phyloP scores from a whole-genome alignment of 2,113 vertebrate genomes.

The Aramus guarauna region DNA sequence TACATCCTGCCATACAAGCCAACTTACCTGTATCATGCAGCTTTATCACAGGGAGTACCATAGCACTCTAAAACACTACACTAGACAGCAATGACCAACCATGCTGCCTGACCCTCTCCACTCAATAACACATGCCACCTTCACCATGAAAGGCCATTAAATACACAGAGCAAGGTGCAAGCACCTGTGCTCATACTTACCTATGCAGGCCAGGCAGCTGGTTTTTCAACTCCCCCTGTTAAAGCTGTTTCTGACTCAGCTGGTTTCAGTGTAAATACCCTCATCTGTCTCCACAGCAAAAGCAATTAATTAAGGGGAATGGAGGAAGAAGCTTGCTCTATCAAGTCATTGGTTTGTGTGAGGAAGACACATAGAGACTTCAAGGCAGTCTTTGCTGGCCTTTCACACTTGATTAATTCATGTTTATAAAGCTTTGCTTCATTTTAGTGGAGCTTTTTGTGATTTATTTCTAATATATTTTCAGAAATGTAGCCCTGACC shows the following conservation, averaged over 20 bases:
- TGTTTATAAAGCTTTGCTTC: background rate
- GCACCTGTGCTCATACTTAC: background rate
- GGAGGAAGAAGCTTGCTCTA: background rate
- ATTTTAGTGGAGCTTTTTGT: background rate
- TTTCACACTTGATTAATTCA: background rate
- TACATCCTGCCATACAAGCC: rapidly evolving
- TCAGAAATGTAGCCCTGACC: background rate
- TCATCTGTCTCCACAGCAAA: background rate
- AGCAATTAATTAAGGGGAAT: background rate
- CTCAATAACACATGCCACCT: rapidly evolving
- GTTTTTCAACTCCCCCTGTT: background rate
- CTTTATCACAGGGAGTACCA: rapidly evolving
- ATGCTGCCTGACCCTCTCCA: rapidly evolving
- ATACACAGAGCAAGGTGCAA: rapidly evolving
- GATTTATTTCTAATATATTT: background rate
- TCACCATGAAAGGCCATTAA: rapidly evolving
- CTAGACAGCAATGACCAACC: rapidly evolving
- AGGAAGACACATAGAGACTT: background rate
- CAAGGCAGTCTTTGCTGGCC: background rate
- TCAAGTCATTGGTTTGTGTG: background rate
- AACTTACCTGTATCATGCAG: rapidly evolving
- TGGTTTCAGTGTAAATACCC: background rate
- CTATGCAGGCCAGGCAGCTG: background rate
- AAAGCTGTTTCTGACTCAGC: background rate
- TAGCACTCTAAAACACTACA: rapidly evolving